Conservation (phyloP, 2,888 invertebrate genomes). For the Empis livida region DNA sequence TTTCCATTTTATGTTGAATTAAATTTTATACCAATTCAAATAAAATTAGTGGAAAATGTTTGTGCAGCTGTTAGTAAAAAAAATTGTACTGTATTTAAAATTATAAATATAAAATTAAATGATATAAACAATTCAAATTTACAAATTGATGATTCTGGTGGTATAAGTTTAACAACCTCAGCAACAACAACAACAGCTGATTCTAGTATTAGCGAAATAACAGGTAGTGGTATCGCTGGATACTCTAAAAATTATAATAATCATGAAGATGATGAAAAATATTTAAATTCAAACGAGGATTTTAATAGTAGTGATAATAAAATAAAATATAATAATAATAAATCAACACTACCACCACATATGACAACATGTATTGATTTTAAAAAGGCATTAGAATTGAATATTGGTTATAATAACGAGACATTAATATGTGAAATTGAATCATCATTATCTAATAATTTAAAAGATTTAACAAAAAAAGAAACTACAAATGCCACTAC, state of each 20-base stretch:
- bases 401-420: too few species aligned
- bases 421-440: too few species aligned
- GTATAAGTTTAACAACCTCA: neutral
- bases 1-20: constrained; percentile 50
- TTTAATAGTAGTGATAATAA: neutral
- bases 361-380: too few species aligned
- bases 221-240: constrained; percentile 6
- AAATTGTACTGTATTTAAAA: constrained; percentile 49
- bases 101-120: constrained; percentile 25
- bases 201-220: constrained; percentile 8
- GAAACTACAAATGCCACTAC: neutral
- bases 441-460: too few species aligned
- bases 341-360: too few species aligned
- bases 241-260: constrained; percentile 5
- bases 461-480: too few species aligned
- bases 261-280: neutral
- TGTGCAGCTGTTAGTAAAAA: constrained; percentile 47
- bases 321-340: neutral
- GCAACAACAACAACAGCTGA: neutral
- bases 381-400: too few species aligned
- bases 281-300: neutral
- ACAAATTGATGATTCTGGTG: constrained; percentile 1
- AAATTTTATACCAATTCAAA: constrained; percentile 44
- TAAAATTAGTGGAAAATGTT: constrained; percentile 54
- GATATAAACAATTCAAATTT: constrained; percentile 37